phyloP scores from a whole-genome alignment of 2,888 invertebrate species.

The Morinoia aosen region DNA sequence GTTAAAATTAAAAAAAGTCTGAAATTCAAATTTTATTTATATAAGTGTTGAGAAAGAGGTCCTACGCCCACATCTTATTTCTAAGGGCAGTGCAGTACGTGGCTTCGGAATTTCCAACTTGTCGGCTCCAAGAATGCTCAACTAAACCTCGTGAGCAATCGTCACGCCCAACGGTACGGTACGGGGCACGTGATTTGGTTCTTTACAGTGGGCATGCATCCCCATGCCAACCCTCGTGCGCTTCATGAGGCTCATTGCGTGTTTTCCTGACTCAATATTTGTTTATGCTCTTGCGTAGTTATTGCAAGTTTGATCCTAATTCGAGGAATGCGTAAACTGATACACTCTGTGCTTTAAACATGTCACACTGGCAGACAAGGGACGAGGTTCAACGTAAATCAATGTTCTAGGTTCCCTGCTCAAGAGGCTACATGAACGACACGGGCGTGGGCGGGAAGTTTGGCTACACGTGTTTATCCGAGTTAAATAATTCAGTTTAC shows the following conservation, averaged over 20 bases:
- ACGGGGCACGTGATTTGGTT: neutral
- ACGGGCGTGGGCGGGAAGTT: too few species aligned
- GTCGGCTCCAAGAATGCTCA: too few species aligned
- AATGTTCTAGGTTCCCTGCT: neutral
- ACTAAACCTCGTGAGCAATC: too few species aligned
- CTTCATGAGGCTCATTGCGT: neutral
- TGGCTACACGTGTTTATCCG: neutral
- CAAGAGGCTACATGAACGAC: too few species aligned
- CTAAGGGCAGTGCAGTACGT: neutral
- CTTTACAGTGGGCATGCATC: neutral
- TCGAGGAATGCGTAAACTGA: neutral
- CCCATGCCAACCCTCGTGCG: neutral
- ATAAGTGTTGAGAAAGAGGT: too few species aligned
- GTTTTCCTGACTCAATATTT: neutral
- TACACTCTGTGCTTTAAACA: neutral
- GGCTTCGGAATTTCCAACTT: neutral
- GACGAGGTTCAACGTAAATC: neutral
- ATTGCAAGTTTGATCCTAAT: neutral
- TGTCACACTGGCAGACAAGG: neutral
- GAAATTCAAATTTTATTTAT: too few species aligned
- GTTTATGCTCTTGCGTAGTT: neutral
- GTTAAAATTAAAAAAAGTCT: too few species aligned
- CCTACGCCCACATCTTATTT: neutral
- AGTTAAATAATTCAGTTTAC: neutral
- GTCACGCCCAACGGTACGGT: too few species aligned